Percentiles rank a stretch among this genome's conserved stretches.
These are phyloP conservation scores for Enhydra lutris DNA, from an alignment of 2,113 vertebrate genomes.

Conservation along the genomic window DNA sequence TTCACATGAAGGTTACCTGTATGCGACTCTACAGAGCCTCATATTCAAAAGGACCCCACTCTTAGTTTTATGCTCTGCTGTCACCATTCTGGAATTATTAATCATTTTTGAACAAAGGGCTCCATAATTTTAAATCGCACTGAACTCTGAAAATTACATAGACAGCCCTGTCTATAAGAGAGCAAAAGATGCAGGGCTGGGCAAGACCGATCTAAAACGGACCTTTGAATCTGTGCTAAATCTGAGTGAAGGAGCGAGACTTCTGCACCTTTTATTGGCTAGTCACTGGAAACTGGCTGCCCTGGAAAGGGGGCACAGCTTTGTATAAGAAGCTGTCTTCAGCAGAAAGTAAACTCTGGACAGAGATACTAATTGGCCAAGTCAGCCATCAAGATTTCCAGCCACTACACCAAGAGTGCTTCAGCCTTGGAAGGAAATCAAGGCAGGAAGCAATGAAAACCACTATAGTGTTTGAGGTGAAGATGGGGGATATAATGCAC, in stretches of 20 bases:
- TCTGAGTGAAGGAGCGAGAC: neutral
- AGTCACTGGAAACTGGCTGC: neutral
- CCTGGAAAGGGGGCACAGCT: neutral
- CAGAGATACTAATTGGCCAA: neutral
- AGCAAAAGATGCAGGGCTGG: neutral
- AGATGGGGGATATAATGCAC: neutral
- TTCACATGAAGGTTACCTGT: accelerated
- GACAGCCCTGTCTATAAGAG: accelerated
- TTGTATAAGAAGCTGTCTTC: neutral
- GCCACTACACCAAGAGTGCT: neutral
- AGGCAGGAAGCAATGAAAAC: neutral
- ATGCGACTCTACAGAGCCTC: accelerated
- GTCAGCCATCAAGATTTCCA: neutral
- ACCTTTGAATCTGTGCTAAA: neutral
- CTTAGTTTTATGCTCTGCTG: neutral
- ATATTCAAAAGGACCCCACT: neutral
- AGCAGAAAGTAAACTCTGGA: neutral
- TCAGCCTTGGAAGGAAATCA: neutral
- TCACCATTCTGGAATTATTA: neutral
- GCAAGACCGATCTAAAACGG: neutral
- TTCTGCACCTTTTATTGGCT: neutral
- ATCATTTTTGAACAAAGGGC: neutral
- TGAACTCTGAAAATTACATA: neutral
- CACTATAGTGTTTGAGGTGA: neutral
- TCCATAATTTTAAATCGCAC: neutral